Conservation (phyloP, 2,797 vertebrate genomes). For the Sylvilagus floridanus region DNA sequence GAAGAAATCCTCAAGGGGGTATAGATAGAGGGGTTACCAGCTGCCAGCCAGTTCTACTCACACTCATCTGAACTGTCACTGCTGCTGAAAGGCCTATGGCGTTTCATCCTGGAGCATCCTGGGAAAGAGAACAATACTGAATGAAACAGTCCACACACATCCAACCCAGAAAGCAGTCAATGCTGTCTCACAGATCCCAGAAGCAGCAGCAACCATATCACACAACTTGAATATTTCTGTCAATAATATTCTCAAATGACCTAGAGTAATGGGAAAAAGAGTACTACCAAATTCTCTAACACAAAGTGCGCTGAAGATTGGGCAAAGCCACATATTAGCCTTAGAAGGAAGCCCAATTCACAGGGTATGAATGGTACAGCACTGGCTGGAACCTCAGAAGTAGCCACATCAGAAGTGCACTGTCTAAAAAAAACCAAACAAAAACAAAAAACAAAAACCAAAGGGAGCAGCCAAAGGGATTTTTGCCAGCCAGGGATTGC, state of each 20-base stretch:
- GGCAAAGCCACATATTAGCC: neutral
- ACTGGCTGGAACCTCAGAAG: neutral
- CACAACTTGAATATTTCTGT: slow-evolving; percentile 64
- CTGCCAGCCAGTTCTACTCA: slow-evolving; percentile 89
- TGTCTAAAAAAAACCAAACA: too few species aligned
- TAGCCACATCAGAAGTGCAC: neutral
- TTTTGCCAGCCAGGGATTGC: neutral
- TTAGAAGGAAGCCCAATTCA: slow-evolving; percentile 44
- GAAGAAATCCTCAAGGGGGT: slow-evolving; percentile 82
- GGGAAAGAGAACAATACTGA: slow-evolving; percentile 75
- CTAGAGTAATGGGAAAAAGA: slow-evolving; percentile 51
- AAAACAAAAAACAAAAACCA: neutral
- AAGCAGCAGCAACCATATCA: slow-evolving; percentile 30
- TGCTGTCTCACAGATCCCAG: slow-evolving; percentile 30
- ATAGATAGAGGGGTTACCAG: slow-evolving; percentile 77
- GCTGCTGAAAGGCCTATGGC: slow-evolving; percentile 95
- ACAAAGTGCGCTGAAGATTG: slow-evolving; percentile 46
- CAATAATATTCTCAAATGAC: slow-evolving; percentile 66
- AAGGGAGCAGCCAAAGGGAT: neutral
- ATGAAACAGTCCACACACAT: slow-evolving; percentile 75
- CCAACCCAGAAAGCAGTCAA: slow-evolving; percentile 73
- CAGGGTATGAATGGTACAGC: neutral
- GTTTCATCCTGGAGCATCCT: slow-evolving; percentile 99
- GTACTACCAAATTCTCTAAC: slow-evolving; percentile 45
- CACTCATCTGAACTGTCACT: slow-evolving; percentile 99